Conservation (phyloP, 2,797 vertebrate species). For the Vespertilio murinus region DNA sequence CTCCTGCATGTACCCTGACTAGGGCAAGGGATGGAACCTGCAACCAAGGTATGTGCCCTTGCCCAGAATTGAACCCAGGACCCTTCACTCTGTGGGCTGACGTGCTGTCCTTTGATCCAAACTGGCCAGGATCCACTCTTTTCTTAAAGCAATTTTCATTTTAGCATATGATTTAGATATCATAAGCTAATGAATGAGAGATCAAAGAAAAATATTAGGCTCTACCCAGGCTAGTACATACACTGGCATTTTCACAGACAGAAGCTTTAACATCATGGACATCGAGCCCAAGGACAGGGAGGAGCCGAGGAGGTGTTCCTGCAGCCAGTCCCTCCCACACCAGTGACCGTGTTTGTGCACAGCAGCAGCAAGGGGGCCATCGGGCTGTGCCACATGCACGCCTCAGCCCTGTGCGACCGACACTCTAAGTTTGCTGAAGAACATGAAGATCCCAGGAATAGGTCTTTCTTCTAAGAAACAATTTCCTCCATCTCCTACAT, state of each 20-base stretch:
- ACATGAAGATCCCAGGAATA: slow-evolving; percentile 97
- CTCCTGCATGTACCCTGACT: too few relatives aligned
- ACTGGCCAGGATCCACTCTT: neutral
- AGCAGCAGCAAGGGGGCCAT: slow-evolving; percentile 98
- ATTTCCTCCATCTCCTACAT: slow-evolving; percentile 97
- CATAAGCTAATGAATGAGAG: neutral
- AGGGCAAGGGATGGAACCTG: too few relatives aligned
- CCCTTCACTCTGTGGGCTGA: too few relatives aligned
- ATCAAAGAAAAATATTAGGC: neutral
- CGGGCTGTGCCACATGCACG: slow-evolving; percentile 94
- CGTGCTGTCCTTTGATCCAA: too few relatives aligned
- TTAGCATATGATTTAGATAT: neutral
- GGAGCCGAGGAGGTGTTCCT: slow-evolving; percentile 97
- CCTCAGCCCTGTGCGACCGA: slow-evolving; percentile 91
- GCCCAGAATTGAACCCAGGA: too few relatives aligned
- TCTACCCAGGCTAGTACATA: neutral
- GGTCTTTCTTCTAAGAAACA: slow-evolving; percentile 99
- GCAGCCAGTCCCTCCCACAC: slow-evolving; percentile 94
- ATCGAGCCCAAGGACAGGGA: slow-evolving; percentile 98
- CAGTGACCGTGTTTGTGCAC: slow-evolving; percentile 96
- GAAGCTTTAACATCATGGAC: slow-evolving; percentile 91
- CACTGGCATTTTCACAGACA: neutral
- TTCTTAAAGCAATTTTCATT: neutral
- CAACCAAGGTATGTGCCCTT: too few relatives aligned
- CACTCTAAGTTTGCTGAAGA: slow-evolving; percentile 98